Percentiles rank a stretch among this genome's conserved stretches.
Evolutionary conservation across 2,797 vertebrate species (phyloP).

Genomic region (Spondyliosoma cantharus): DNA sequence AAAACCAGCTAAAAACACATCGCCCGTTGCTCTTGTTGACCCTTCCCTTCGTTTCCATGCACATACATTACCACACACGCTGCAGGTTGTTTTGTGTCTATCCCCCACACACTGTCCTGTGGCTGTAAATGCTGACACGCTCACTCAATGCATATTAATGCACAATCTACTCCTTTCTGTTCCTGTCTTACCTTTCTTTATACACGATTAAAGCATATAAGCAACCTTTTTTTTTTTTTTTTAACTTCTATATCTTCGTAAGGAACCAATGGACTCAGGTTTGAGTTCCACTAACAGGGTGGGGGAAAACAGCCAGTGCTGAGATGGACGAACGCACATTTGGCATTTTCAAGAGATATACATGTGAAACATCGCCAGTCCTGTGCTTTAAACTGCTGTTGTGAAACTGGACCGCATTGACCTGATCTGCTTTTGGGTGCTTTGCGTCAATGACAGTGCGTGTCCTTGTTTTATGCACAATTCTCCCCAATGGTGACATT

Average conservation of each 20-base stretch:
- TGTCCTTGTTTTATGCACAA: not conserved
- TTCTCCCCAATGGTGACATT: not conserved
- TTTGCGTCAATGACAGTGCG: not conserved
- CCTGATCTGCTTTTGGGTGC: not conserved
- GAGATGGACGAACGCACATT: not conserved
- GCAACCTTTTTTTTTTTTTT: not conserved
- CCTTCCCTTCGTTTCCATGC: not conserved
- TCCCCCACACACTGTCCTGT: not conserved
- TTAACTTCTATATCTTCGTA: not conserved
- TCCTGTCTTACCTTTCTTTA: no score
- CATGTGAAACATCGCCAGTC: not conserved
- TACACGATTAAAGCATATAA: no score
- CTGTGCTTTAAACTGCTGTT: not conserved
- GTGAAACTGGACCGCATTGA: not conserved
- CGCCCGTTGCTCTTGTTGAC: not conserved
- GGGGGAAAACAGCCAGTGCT: not conserved
- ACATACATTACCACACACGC: not conserved
- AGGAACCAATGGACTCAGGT: no score
- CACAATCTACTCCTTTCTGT: not conserved
- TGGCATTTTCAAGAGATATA: not conserved
- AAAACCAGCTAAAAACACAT: not conserved
- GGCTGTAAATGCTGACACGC: not conserved
- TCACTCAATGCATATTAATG: not conserved
- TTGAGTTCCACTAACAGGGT: not conserved
- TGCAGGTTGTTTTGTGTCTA: constrained; percentile 2